A percentile compares a stretch with the other conserved stretches of the same genome.
Evolutionary conservation across 2,797 vertebrate species (phyloP).

Genomic region (Hirundo rustica): DNA sequence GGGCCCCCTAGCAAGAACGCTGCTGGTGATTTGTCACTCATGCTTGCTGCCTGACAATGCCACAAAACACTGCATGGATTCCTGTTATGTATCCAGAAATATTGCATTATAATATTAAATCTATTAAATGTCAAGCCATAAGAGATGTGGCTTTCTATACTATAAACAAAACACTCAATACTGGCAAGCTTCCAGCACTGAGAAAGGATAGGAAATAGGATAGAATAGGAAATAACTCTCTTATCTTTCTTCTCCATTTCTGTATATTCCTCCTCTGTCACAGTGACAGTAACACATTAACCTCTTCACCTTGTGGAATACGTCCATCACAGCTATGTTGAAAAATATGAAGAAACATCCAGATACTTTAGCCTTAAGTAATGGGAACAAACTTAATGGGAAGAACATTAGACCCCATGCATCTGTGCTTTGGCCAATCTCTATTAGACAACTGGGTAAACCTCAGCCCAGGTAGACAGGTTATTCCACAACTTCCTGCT

Average conservation of each 20-base stretch:
- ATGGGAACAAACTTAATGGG: background rate
- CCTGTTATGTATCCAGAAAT: background rate
- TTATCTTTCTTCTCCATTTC: background rate
- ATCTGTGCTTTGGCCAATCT: background rate
- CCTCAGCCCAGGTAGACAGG: background rate
- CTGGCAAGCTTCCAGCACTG: background rate
- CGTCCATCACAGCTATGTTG: background rate
- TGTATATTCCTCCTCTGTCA: background rate
- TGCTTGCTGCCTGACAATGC: background rate
- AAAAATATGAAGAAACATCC: background rate
- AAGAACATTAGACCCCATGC: background rate
- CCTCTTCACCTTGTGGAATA: background rate
- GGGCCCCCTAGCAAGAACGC: background rate
- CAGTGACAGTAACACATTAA: background rate
- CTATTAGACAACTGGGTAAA: background rate
- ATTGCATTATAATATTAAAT: background rate
- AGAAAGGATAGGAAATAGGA: background rate
- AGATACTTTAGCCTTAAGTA: background rate
- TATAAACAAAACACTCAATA: background rate
- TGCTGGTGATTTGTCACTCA: slow-evolving; percentile 16
- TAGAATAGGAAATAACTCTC: background rate
- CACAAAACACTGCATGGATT: slow-evolving; percentile 11
- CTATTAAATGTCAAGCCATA: background rate
- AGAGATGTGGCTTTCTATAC: background rate
- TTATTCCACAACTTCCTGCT: background rate